Evolutionary conservation across 2,888 invertebrate genomes (phyloP).

Genomic region (Tetragonula carbonaria): DNA sequence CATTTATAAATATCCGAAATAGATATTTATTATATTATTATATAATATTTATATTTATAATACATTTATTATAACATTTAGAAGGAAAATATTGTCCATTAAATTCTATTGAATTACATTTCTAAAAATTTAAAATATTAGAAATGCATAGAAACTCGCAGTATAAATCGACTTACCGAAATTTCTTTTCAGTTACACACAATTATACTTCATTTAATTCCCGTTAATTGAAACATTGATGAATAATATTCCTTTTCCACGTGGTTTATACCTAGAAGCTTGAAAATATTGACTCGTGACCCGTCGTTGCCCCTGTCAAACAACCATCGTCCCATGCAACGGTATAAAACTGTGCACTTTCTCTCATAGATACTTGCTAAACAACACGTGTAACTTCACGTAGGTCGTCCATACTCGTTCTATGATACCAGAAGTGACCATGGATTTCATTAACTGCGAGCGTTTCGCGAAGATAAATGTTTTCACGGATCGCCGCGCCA

Average conservation of each 20-base stretch:
- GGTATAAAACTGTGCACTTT: slow-evolving; percentile 30
- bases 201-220: not conserved
- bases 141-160: no score
- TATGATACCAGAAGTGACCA: slow-evolving; percentile 51
- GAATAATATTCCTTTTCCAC: not conserved
- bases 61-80: no score
- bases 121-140: no score
- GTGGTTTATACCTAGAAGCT: not conserved
- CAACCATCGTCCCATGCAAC: slow-evolving; percentile 12
- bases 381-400: slow-evolving; percentile 26
- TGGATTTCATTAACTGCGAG: slow-evolving; percentile 63
- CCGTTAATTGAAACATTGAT: not conserved
- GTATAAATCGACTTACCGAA: no score
- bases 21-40: no score
- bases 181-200: no score
- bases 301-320: not conserved
- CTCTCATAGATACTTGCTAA: not conserved
- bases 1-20: no score
- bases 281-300: slow-evolving; percentile 19
- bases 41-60: no score
- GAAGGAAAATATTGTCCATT: no score
- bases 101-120: no score
- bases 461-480: slow-evolving; percentile 63
- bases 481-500: slow-evolving; percentile 25
- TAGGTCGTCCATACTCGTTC: slow-evolving; percentile 39